Percentiles rank a stretch among this genome's conserved stretches.
These are phyloP conservation scores for Antheraea yamamai DNA, from an alignment of 2,888 invertebrate species.

Conservation along the genomic window DNA sequence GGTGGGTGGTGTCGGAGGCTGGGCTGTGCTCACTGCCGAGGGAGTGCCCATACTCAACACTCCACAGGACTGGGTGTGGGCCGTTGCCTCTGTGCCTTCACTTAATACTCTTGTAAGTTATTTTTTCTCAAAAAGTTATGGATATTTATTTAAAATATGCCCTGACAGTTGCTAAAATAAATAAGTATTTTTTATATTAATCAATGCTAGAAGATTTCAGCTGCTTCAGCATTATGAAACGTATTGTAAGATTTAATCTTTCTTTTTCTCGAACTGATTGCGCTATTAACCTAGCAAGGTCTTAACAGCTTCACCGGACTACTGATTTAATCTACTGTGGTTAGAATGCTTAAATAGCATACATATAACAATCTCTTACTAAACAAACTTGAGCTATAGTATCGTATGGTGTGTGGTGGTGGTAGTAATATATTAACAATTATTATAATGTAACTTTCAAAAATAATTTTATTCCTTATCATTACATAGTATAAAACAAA, in stretches of 20 bases:
- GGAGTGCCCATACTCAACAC: slow-evolving; percentile 65
- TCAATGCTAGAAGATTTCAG: too few species aligned
- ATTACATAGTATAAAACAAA: too few species aligned
- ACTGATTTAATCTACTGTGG: background rate
- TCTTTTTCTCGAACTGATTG: too few species aligned
- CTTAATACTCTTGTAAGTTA: slow-evolving; percentile 60
- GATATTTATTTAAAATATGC: background rate
- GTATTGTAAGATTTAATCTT: background rate
- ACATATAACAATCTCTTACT: background rate
- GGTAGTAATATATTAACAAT: too few species aligned
- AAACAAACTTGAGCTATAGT: background rate
- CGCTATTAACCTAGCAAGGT: too few species aligned
- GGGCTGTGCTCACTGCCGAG: slow-evolving; percentile 71
- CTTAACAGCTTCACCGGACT: too few species aligned
- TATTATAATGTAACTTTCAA: too few species aligned
- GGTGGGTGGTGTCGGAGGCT: slow-evolving; percentile 73
- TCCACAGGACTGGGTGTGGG: slow-evolving; percentile 75
- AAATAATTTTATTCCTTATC: too few species aligned
- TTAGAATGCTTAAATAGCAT: background rate
- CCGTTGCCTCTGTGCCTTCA: slow-evolving; percentile 61
- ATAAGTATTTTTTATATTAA: too few species aligned
- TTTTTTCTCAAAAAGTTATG: background rate
- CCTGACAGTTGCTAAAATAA: too few species aligned
- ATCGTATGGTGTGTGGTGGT: too few species aligned
- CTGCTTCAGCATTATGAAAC: too few species aligned